phyloP scores from a whole-genome alignment of 1,140 invertebrate species.

The Pachyrhynchus sulphureomaculatus region DNA sequence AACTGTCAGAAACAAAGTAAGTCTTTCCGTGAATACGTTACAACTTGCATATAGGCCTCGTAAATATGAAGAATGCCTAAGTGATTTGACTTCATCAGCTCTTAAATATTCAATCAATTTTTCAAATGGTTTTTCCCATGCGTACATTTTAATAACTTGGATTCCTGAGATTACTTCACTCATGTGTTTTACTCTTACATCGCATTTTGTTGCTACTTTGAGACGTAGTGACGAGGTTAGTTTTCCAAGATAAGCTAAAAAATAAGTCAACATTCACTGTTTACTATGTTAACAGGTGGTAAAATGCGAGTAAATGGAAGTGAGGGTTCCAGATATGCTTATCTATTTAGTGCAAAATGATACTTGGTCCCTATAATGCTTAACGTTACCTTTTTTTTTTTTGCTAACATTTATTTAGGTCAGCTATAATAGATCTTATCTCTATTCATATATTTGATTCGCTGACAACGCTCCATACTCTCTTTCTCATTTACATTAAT shows the following conservation, averaged over 20 bases:
- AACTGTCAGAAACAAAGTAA: slow-evolving; percentile 73
- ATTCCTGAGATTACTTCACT: slow-evolving; percentile 74
- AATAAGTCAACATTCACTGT: no score
- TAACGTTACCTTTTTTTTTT: no score
- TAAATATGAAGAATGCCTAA: slow-evolving; percentile 69
- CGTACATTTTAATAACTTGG: slow-evolving; percentile 80
- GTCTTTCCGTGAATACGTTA: slow-evolving; percentile 71
- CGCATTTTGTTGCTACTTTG: slow-evolving; percentile 63
- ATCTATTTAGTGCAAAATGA: no score
- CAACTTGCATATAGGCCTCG: slow-evolving; percentile 69
- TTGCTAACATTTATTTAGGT: no score
- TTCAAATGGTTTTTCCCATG: slow-evolving; percentile 72
- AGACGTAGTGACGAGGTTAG: slow-evolving; percentile 57
- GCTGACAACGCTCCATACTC: no score
- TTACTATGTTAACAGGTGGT: no score
- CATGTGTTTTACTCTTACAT: slow-evolving; percentile 76
- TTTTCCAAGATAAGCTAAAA: slow-evolving; percentile 56
- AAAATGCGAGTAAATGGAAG: no score
- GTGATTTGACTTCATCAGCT: slow-evolving; percentile 64
- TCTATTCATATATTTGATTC: no score
- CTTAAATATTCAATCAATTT: slow-evolving; percentile 58
- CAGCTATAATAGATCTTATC: no score
- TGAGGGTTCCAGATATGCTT: no score
- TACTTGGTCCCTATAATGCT: no score
- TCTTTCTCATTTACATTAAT: no score